Evolutionary conservation across 2,113 vertebrate species (phyloP).

Genomic region (Nothocercus julius): DNA sequence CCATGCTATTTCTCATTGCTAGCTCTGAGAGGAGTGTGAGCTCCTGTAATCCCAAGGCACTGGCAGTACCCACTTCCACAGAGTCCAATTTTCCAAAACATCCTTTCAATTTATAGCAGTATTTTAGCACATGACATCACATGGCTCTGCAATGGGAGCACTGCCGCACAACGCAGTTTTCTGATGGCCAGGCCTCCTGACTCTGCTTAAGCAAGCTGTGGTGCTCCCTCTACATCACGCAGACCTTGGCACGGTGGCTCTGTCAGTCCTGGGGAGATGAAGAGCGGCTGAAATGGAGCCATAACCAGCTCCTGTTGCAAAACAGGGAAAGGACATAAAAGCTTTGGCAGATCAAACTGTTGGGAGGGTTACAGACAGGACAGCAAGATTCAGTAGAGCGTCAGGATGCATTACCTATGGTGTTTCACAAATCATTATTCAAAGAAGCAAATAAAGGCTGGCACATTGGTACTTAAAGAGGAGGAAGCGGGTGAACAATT

Average conservation of each 20-base stretch:
- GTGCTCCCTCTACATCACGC: not conserved
- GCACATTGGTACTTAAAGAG: rapidly evolving
- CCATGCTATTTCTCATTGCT: conserved; percentile 20
- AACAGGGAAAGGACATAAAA: not conserved
- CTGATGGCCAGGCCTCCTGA: not conserved
- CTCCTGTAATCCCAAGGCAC: not conserved
- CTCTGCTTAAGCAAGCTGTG: not conserved
- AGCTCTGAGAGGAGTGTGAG: not conserved
- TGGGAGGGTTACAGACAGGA: not conserved
- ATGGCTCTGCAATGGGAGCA: not conserved
- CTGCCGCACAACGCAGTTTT: not conserved
- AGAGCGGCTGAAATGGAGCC: not conserved
- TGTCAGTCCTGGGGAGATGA: not conserved
- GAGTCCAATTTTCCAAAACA: not conserved
- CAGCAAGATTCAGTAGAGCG: rapidly evolving
- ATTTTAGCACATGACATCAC: not conserved
- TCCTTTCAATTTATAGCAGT: not conserved
- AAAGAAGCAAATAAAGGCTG: not conserved
- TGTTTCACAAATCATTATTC: not conserved
- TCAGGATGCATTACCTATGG: not conserved
- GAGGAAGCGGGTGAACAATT: not conserved
- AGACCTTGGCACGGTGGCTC: not conserved
- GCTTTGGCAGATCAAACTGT: not conserved
- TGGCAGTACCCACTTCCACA: not conserved
- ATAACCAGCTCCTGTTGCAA: not conserved